Base-by-base conservation (phyloP, 2,888 invertebrate species). In the Iselma pallidipennis region DNA sequence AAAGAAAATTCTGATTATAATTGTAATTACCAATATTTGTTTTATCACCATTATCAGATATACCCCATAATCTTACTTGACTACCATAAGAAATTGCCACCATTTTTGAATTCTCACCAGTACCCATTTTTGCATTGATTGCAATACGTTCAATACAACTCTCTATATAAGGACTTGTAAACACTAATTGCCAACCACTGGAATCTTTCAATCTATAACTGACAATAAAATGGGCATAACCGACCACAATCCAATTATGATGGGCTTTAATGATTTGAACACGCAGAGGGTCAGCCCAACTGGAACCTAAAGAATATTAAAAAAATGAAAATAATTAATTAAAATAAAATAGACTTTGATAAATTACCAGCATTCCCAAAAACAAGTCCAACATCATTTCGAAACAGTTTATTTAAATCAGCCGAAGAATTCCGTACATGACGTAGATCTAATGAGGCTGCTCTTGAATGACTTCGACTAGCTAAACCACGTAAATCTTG, bases 181-280 rank as follows among this genome's bases (percentile, higher is more conserved):
- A 98, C 9, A 94, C 91, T 74, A 94, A 89, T 77, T 96, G 95
- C 98, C 98, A 98, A 5, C 98, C 98, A 70, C 93, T 94, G 0
- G 96, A 95, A 81, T 98, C 98, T 82, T 96, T 97, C 76, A 98
- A 87, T 77, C 92, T 89, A 81, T 96, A 98, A 77, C 97, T 96
- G 61, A 94, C 93, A 21, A 98, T 94, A 83, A 95, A 96, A 82
- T 98, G 95, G 59, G 95, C 92, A 81, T 97, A 98, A 0, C 96
- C 97, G 21, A 96, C 96, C 21, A 94, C 95, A 67, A 99, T 94
- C 94, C 97, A 98, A 80, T 97, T 98, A 81, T 98, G 96, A 83
- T 98, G 97, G 3, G 97, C 97, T 79, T 95, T 94, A 71, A 97
- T 94, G 54, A 95, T 93, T 83, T 95, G 92, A 37, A 96, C 96